A percentile compares a stretch with the other conserved stretches of the same genome.
Evolutionary conservation across 2,888 invertebrate species (phyloP).

Genomic region (Lumbricus terrestris): DNA sequence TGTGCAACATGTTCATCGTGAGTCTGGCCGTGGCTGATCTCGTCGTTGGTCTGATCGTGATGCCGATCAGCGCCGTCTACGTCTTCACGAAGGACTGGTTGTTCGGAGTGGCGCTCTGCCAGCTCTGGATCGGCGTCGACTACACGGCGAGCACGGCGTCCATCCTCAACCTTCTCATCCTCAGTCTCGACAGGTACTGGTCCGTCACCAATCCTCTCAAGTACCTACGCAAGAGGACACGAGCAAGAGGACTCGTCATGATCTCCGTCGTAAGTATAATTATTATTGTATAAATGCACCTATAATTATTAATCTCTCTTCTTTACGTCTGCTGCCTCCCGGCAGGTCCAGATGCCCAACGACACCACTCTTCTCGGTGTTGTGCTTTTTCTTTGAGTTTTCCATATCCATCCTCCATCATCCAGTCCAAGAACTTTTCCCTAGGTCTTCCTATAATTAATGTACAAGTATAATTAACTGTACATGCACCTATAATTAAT

Average conservation of each 20-base stretch:
- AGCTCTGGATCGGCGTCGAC: conserved; percentile 65
- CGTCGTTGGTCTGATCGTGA: conserved; percentile 62
- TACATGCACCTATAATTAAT: no score
- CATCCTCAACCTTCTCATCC: conserved; percentile 64
- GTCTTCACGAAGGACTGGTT: conserved; percentile 59
- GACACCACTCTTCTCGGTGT: no score
- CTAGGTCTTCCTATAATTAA: no score
- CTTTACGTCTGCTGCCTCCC: no score
- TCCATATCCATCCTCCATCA: no score
- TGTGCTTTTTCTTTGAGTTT: no score
- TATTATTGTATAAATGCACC: no score
- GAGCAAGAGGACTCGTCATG: conserved; percentile 61
- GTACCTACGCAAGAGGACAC: conserved; percentile 62
- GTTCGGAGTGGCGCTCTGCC: conserved; percentile 64
- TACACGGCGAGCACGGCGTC: conserved; percentile 67
- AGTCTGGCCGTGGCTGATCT: conserved; percentile 63
- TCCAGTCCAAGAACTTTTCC: no score
- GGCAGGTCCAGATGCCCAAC: no score
- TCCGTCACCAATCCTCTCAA: conserved; percentile 62
- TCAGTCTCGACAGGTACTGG: conserved; percentile 62
- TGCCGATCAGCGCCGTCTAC: conserved; percentile 63
- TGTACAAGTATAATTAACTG: no score
- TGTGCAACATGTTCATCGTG: conserved; percentile 64
- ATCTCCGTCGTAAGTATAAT: conserved; percentile 51
- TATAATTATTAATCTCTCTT: no score